A percentile compares a stretch with the other conserved stretches of the same genome.
These are phyloP conservation scores for Conus ventricosus DNA, from an alignment of 1,140 invertebrate genomes.

Conservation along the genomic window DNA sequence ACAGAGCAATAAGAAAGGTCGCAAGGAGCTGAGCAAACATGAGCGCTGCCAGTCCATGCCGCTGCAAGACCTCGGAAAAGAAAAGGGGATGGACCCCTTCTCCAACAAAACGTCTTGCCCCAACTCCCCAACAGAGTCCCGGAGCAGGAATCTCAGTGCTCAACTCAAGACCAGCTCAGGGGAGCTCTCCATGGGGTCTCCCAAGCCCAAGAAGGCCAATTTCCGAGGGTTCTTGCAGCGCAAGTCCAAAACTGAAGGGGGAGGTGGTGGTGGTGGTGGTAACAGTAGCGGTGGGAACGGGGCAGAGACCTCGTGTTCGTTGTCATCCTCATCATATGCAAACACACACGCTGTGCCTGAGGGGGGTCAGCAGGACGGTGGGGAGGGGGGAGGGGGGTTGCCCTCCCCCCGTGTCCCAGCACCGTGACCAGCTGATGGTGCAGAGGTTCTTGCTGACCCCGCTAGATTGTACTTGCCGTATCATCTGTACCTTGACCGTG, in stretches of 20 bases:
- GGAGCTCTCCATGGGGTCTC: constrained; percentile 42
- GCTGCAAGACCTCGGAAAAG: constrained; percentile 31
- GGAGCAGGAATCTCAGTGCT: constrained; percentile 1
- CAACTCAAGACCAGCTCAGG: constrained; percentile 13
- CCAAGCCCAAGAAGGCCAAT: constrained; percentile 72
- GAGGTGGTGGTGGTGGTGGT: constrained; percentile 20
- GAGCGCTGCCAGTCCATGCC: constrained; percentile 67
- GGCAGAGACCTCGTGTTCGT: neutral
- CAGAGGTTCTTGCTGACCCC: constrained; percentile 1
- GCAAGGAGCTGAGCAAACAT: constrained; percentile 57
- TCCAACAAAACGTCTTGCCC: constrained; percentile 58
- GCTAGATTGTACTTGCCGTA: constrained; percentile 26
- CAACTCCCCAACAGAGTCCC: constrained; percentile 59
- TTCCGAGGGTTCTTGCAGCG: constrained; percentile 79
- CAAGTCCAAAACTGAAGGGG: constrained; percentile 67
- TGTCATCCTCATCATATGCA: constrained; percentile 46
- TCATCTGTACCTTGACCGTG: constrained; percentile 14
- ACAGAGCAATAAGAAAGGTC: constrained; percentile 47
- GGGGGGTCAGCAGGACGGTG: constrained; percentile 42
- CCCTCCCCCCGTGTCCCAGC: constrained; percentile 14
- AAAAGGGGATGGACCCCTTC: constrained; percentile 36
- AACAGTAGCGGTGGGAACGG: neutral
- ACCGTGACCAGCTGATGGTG: constrained; percentile 44
- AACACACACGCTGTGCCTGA: constrained; percentile 51
- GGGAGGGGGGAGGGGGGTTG: constrained; percentile 6